Evolutionary conservation across 2,797 vertebrate genomes (phyloP).

Genomic region (Gila robusta): DNA sequence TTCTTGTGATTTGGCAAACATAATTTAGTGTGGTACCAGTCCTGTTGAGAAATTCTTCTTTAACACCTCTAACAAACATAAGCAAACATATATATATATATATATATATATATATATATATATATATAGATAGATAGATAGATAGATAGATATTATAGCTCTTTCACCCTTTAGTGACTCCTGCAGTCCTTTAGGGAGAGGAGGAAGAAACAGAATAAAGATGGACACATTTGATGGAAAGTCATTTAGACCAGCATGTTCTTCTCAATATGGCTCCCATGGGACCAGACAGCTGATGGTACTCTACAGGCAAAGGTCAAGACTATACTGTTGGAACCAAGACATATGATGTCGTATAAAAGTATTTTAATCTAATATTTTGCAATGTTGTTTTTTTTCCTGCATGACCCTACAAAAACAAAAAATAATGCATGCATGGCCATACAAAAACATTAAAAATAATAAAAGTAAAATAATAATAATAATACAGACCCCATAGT

Average conservation of each 20-base stretch:
- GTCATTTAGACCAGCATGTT: constrained; percentile 19
- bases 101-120: too few relatives aligned
- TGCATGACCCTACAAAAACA: neutral
- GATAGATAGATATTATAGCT: neutral
- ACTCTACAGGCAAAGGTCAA: constrained; percentile 28
- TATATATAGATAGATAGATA: too few relatives aligned
- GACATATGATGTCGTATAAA: constrained; percentile 3
- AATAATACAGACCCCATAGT: neutral
- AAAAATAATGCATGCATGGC: neutral
- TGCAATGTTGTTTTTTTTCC: neutral
- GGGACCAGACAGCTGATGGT: constrained; percentile 13
- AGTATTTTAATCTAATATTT: neutral
- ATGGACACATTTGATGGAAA: constrained; percentile 35
- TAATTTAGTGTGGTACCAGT: neutral
- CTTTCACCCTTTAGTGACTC: constrained; percentile 2
- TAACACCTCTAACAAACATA: neutral
- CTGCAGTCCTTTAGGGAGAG: constrained; percentile 1
- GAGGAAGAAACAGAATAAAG: constrained; percentile 30
- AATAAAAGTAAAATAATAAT: neutral
- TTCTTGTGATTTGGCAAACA: neutral
- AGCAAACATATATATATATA: too few relatives aligned
- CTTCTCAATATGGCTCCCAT: constrained; percentile 7
- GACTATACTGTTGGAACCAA: constrained; percentile 11
- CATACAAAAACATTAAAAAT: neutral
- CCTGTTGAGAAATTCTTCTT: neutral